Evolutionary conservation across 2,797 vertebrate species (phyloP), one percentile per base, ranked within the genome.

Genomic region (Caiman crocodilus): DNA sequence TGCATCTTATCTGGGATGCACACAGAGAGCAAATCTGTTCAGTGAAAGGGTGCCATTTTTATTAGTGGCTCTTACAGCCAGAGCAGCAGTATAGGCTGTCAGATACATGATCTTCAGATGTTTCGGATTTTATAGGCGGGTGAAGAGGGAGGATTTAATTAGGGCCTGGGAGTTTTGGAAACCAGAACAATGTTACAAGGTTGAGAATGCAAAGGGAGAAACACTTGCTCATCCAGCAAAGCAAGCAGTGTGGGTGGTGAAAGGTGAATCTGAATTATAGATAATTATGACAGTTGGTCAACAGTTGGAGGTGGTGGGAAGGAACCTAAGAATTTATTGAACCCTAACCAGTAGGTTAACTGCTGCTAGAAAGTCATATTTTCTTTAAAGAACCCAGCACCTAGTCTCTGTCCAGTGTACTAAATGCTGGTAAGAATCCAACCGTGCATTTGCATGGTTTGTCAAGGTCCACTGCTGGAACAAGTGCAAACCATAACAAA

Each of bases 381-480:
- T 15, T 8, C 20, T 30, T 32, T 7, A 74, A 23, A 69, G 85
- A 79, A 91, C 65, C 94, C 74, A 14, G 76, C 85, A 69, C 61
- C 56, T 50, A 81, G 58, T 50, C 89, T 57, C 0, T 78, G 64
- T 25, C 2, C 13, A 42, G 18, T 71, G 67, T 42, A 21, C 13
- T 32, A 82, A 78, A 86, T 76, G 85, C 86, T 82, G 6, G 2
- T 85, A 88, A 26, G 91, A 82, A 78, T 73, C 90, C 92, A 91
- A 88, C 89, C 88, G 0, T 28, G 71, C 67, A 64, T 71, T 84
- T 80, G 90, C 94, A 90, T 95, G 92, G 86, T 94, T 84, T 91
- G 88, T 92, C 84, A 94, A 86, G 78, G 94, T 90, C 90, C 90
- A 90, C 94, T 30, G 79, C 95, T 94, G 94, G 90, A 95, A n/a